Base-by-base conservation (phyloP, 1,140 invertebrate species). In the Coboldia fuscipes region DNA sequence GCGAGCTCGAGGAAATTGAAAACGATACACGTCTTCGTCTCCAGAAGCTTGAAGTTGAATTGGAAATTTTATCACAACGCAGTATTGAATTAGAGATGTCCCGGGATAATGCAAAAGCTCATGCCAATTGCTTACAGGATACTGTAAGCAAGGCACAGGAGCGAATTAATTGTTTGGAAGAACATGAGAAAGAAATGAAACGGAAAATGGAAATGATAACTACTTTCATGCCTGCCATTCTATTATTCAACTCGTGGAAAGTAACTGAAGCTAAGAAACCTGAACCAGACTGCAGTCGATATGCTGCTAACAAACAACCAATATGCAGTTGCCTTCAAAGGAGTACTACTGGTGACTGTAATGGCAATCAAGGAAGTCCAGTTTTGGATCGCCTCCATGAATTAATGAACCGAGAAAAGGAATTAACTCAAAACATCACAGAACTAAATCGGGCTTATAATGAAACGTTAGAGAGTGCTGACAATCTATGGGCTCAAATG, bases 391-490 rank as follows among this genome's bases (percentile, higher is more conserved):
- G 12, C 19, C 19, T 29, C 5, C 42, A 43, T 35, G 36, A 46
- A 3, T 38, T 57, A 18, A 12, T 50, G 9, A 20, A 40, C 4
- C 47, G 32, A 13, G 51, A 58, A 34, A 39, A 49, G 30, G 53
- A 58, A 19, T 33, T 62, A 20, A 55, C 55, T 41, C 45, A 26
- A 28, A 44, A 53, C 21, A 63, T 79, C 17, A 58, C 57, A 21
- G 72, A 76, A 30, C 41, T 76, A 5, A 71, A 78, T 44, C 58
- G 65, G 22, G 65, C 72, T 0, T 78, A 78, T 40, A 60, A 75
- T 44, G 70, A 72, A 42, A 79, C 76, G 33, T 54, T 83, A 41
- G 68, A 72, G 40, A 65, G 75, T 36, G 75, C 75, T 2, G 77
- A 78, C 34, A 64, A 72, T 29, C 68, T 80, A 48, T 75, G 76